Evolutionary conservation across 2,888 invertebrate species (phyloP).

Genomic region (Cataglyphis livida): DNA sequence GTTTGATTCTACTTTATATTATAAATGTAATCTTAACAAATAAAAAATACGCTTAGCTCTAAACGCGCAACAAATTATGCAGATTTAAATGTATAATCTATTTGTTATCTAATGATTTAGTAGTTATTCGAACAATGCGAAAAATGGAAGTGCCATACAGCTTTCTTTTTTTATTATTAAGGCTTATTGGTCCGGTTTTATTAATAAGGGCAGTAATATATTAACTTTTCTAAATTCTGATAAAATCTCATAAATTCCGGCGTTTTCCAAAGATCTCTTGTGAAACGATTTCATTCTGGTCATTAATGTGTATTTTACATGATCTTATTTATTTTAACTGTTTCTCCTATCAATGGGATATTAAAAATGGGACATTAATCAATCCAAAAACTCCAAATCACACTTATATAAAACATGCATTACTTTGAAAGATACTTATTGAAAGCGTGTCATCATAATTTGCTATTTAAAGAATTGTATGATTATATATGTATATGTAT

Average conservation of each 20-base stretch:
- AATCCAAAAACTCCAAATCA: conserved; percentile 21
- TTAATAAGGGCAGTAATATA: conserved; percentile 59
- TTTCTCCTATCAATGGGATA: conserved; percentile 16
- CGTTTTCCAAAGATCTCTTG: conserved; percentile 3
- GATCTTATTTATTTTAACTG: conserved; percentile 45
- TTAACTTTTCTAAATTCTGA: conserved; percentile 17
- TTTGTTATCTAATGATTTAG: conserved; percentile 64
- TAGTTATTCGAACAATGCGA: conserved; percentile 71
- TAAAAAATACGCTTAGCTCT: neutral
- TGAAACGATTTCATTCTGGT: conserved; percentile 8
- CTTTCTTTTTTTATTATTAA: conserved; percentile 71
- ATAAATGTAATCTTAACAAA: conserved; percentile 7
- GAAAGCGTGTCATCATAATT: neutral
- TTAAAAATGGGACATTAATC: conserved; percentile 10
- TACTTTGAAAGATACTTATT: conserved; percentile 5
- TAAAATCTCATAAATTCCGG: conserved; percentile 24
- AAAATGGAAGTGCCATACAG: conserved; percentile 62
- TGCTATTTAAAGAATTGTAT: conserved; percentile 58
- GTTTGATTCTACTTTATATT: conserved; percentile 5
- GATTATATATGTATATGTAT: conserved; percentile 49
- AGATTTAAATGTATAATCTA: conserved; percentile 15
- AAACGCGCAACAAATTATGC: conserved; percentile 20
- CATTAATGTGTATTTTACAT: conserved; percentile 38
- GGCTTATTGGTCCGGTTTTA: conserved; percentile 83
- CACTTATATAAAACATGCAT: conserved; percentile 36